Evolutionary conservation across 2,113 vertebrate species (phyloP).

Genomic region (Fregata magnificens): DNA sequence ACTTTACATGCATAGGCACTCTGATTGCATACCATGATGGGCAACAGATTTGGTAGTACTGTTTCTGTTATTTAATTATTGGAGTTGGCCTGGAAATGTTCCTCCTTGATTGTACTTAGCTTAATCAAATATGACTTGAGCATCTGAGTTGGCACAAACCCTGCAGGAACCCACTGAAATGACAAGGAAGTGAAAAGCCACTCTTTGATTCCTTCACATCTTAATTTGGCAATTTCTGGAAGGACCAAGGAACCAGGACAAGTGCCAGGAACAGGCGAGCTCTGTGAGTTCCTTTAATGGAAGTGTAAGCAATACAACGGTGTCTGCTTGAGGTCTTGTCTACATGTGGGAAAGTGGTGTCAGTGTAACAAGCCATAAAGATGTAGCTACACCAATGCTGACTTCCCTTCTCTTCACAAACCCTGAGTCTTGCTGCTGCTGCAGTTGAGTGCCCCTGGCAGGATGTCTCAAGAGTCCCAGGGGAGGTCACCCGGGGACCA

Average conservation of each 20-base stretch:
- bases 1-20: neutral
- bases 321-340: fast-evolving
- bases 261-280: neutral
- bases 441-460: neutral
- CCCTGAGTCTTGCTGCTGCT: neutral
- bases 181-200: constrained; percentile 5
- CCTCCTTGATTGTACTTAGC: constrained; percentile 32
- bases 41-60: constrained; percentile 44
- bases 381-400: neutral
- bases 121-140: constrained; percentile 44
- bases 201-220: neutral
- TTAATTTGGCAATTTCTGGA: constrained; percentile 15
- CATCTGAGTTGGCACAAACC: constrained; percentile 15
- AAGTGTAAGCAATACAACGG: neutral
- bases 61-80: constrained; percentile 2
- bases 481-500: neutral
- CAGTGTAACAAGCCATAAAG: neutral
- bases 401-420: neutral
- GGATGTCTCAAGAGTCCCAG: neutral
- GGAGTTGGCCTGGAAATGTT: constrained; percentile 21
- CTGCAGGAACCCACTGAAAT: constrained; percentile 22
- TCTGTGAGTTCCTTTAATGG: neutral
- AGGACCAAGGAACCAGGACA: neutral
- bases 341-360: fast-evolving
- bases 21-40: constrained; percentile 8